Evolutionary conservation across 2,797 vertebrate species (phyloP), one percentile per base, ranked within the genome.

Genomic region (Oryzias dopingdopingensis): DNA sequence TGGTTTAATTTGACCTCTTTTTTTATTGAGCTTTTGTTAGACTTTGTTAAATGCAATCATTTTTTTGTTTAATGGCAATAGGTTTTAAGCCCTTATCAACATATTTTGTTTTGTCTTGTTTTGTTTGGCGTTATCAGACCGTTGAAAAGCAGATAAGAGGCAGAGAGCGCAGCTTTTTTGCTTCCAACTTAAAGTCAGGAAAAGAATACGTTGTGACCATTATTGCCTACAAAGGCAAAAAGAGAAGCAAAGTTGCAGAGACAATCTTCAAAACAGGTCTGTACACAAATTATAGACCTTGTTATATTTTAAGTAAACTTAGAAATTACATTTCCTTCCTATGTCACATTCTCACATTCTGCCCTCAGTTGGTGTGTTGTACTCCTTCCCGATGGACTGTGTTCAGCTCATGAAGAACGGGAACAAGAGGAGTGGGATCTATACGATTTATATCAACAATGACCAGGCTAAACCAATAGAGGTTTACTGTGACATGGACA

Each of bases 401-500:
- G 77, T 85, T 49, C 94, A 97, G 82, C 74, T 82, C 7, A 90
- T 94, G 91, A 92, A 83, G 80, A 93, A 93, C 0, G 90, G 93
- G 6, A 86, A 90, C 0, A 73, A 10, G 0, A 75, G 84, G 55
- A 95, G 90, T 0, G 91, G 93, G 0, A 23, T 92, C 37, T 93
- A 92, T 69, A 94, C 89, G 14, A 73, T 96, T 59, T 95, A 93
- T 47, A 59, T 96, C 24, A 88, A 86, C 0, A 76, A 88, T 1
- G 82, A 94, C 8, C 59, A 58, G 52, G 88, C 87, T 70, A 90
- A 78, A 65, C 81, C 91, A 0, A 52, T 94, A 14, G 86, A 93
- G 65, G 94, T 91, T 32, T 94, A 83, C 83, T 97, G 95, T 0
- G 95, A 97, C 87, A 95, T 94, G 94, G 87, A 91, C 59, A 95